Evolutionary conservation across 2,113 vertebrate genomes (phyloP), one percentile per base, ranked within the genome.

Genomic region (Eidolon helvum): DNA sequence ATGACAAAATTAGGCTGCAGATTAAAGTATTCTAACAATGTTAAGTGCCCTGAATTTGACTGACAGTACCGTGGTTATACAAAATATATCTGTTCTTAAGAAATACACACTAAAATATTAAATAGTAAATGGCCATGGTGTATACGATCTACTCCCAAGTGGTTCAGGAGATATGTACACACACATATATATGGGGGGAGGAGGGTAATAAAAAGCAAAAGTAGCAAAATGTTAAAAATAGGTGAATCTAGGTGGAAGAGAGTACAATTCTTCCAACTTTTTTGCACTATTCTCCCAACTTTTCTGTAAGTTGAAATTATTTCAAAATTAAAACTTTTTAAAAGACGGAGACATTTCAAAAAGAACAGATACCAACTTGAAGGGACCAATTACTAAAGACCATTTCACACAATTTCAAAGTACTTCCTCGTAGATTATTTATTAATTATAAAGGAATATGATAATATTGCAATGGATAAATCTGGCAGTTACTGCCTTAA

Each of bases 261-360:
- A 72, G 4, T 63, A 92, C 8, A 82, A 63, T 50, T 50, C 48
- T 50, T 15, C 14, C 48, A 48, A 48, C 45, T 69, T 33, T 82
- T 85, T 38, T 69, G 50, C 50, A 92, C 61, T 83, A 66, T 26
- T 89, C 50, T 82, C 78, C 4, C 57, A 92, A 84, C 55, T 65
- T 87, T 38, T 45, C 96, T 75, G 14, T 68, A 91, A 96, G 21
- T 28, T 90, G 40, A 82, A 96, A 92, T 77, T 77, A 90, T 68
- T 94, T 79, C 40, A 92, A 86, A 90, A 71, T 57, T 61, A 83
- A 53, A 74, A 84, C 22, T 48, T 87, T 40, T 55, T 43, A 95
- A 80, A 80, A 90, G 26, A 90, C 26, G 4, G 35, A 93, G 15
- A 80, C 35, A 38, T 66, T 22, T 88, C 24, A 53, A 88, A 91